Base-by-base conservation (phyloP, 2,888 invertebrate species). In the Trichogramma evanescens region DNA sequence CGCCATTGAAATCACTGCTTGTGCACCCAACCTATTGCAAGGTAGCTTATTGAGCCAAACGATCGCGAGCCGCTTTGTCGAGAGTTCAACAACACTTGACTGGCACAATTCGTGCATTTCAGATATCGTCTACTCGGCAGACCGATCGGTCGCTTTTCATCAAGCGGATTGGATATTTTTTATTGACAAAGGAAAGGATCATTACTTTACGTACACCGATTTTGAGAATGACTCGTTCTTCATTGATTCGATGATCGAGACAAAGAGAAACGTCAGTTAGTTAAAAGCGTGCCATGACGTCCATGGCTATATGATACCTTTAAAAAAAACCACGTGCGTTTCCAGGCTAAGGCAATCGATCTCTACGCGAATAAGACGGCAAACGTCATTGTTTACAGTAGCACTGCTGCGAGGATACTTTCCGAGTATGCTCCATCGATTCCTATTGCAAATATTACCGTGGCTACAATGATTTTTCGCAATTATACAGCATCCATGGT, bases 161-260 rank as follows among this genome's bases (percentile, higher is more conserved):
- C 58, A 68, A 13, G 69, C 66, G 0, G 67, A 69, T 26, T 45
- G 66, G 6, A 63, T 68, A 1, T 58, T 70, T 51, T 66, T 60
- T 7, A 63, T 70, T 8, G 69, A 69, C 2, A 58, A 49, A 38
- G 64, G 68, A 1, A 63, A 68, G 38, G 69, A 66, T 40, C 68
- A 70, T 46, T 59, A 63, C n/a, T 69, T 68, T 43, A 9, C 26
- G 0, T 9, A 58, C 1, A 7, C 56, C 2, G 65, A 67, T n/a
- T 5, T 58, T 6, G 54, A 53, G n/a, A 6, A 5, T 2, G 68
- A 67, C 38, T 51, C 54, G 5, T 69, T 69, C 44, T 69, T 68
- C 9, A 38, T 41, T 4, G 64, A 69, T 44, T 52, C 51, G 8
- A 50, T 63, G 42, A 4, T 42, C 2, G 51, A 42, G 5, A 51